phyloP scores from a whole-genome alignment of 2,888 invertebrate genomes.

The Rutpela maculata region DNA sequence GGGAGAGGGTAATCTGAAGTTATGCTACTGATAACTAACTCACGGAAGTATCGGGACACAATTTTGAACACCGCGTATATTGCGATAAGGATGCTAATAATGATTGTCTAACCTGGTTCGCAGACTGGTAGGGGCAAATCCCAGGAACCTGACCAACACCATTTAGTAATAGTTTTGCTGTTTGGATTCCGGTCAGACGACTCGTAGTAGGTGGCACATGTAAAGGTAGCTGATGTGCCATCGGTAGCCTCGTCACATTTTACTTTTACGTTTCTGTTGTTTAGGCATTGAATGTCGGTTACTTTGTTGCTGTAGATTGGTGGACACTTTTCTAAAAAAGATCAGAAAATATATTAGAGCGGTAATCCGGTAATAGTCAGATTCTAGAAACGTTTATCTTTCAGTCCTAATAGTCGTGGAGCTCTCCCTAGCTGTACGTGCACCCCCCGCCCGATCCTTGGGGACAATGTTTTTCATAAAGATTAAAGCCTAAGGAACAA shows the following conservation, averaged over 20 bases:
- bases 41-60: too few relatives aligned
- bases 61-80: too few relatives aligned
- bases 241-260: conserved; percentile 62
- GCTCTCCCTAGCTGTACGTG: too few relatives aligned
- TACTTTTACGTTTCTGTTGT: conserved; percentile 47
- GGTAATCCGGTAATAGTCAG: too few relatives aligned
- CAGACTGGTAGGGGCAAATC: conserved; percentile 59
- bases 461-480: too few relatives aligned
- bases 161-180: conserved; percentile 22
- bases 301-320: conserved; percentile 46
- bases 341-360: background rate
- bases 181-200: conserved; percentile 40
- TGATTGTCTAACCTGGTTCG: conserved; percentile 65
- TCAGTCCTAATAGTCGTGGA: too few relatives aligned
- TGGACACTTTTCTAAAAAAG: conserved; percentile 58
- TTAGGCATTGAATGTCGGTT: conserved; percentile 54
- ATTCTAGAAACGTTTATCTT: too few relatives aligned
- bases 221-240: conserved; percentile 59
- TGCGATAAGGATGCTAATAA: conserved; percentile 47
- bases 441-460: too few relatives aligned
- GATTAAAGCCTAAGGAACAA: too few relatives aligned
- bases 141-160: conserved; percentile 62
- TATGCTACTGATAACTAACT: too few relatives aligned
- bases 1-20: too few relatives aligned
- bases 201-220: conserved; percentile 65